These are phyloP conservation scores for Eupithecia abbreviata DNA, from an alignment of 2,888 invertebrate genomes.

Conservation along the genomic window DNA sequence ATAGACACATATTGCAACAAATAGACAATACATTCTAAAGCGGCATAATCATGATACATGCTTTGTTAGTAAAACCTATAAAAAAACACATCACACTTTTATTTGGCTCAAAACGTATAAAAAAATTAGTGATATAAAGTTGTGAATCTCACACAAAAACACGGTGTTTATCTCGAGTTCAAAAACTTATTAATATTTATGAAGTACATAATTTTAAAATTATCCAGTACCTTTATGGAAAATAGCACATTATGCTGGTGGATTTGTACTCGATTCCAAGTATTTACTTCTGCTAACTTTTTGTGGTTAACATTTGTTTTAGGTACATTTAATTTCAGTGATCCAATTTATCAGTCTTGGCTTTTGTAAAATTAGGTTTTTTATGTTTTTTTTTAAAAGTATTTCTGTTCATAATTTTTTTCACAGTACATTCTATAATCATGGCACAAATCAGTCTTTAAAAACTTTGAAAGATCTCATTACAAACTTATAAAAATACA, in stretches of 20 bases:
- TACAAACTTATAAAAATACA: conserved; percentile 25
- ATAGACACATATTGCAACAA: neutral
- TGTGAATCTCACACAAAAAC: neutral
- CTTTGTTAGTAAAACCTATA: neutral
- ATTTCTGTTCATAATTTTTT: conserved; percentile 12
- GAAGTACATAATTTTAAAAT: conserved; percentile 13
- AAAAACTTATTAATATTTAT: conserved; percentile 18
- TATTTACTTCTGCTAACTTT: conserved; percentile 14
- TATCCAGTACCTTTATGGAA: conserved; percentile 40
- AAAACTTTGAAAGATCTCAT: conserved; percentile 28
- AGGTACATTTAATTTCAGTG: neutral
- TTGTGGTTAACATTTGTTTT: neutral
- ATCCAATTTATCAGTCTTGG: neutral
- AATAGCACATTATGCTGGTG: conserved; percentile 41
- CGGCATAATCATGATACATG: conserved; percentile 4
- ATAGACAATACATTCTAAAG: neutral
- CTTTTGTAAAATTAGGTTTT: neutral
- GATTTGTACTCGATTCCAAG: conserved; percentile 23
- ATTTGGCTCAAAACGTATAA: conserved; percentile 2
- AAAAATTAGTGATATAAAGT: neutral
- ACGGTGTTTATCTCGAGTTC: neutral
- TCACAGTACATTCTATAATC: neutral
- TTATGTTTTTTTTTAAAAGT: neutral
- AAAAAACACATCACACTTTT: conserved; percentile 1
- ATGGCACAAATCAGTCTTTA: conserved; percentile 58